phyloP scores from a whole-genome alignment of 2,888 invertebrate species.

The Polyommatus icarus region DNA sequence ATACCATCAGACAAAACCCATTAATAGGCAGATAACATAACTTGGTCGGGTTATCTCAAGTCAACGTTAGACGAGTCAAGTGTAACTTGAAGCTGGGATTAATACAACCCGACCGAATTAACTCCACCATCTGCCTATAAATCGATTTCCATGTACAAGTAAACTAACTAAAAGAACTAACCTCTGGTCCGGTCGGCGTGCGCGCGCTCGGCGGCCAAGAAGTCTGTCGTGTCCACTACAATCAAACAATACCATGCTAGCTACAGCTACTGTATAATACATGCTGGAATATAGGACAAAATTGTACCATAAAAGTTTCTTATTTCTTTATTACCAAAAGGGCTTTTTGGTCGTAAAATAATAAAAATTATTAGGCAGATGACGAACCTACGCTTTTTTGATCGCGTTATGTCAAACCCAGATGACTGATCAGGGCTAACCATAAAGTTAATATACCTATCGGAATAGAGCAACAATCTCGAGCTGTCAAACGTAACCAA shows the following conservation, averaged over 20 bases:
- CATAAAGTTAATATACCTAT: too few species aligned
- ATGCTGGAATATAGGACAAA: neutral
- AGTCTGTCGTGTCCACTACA: conserved; percentile 68
- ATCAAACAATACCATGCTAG: conserved; percentile 39
- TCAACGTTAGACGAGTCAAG: too few species aligned
- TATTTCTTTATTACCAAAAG: too few species aligned
- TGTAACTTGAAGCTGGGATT: neutral
- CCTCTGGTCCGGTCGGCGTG: conserved; percentile 72
- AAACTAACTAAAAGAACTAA: conserved; percentile 45
- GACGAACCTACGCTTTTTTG: neutral
- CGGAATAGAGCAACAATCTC: too few species aligned
- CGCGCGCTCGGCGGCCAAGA: conserved; percentile 69
- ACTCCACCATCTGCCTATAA: neutral
- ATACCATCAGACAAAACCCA: too few species aligned
- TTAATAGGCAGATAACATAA: neutral
- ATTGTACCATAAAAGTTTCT: neutral
- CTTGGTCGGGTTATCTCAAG: too few species aligned
- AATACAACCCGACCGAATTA: neutral
- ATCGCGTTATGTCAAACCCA: neutral
- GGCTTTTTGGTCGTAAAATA: too few species aligned
- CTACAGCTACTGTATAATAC: conserved; percentile 12
- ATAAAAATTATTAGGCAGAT: neutral
- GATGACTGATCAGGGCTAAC: too few species aligned
- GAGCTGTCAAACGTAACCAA: too few species aligned
- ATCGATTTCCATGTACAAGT: neutral